Conservation (phyloP, 2,113 vertebrate genomes). For the Muntiacus reevesi region DNA sequence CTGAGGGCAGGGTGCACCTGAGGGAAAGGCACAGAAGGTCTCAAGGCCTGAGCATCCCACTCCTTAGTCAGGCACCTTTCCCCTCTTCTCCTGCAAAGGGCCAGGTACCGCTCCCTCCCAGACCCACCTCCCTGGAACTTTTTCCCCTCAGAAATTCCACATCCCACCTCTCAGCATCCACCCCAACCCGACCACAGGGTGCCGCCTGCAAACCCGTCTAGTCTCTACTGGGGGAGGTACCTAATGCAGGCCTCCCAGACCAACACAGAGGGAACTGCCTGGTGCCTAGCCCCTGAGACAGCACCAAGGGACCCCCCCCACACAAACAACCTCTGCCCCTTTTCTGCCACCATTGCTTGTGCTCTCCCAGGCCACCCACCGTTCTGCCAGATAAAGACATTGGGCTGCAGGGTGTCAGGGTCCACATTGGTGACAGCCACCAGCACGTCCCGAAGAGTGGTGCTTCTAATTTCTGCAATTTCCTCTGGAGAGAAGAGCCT, state of each 20-base stretch:
- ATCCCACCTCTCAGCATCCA: background rate
- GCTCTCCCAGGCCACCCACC: conserved; percentile 77
- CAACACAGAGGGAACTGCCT: background rate
- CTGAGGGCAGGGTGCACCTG: conserved; percentile 90
- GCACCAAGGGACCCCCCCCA: background rate
- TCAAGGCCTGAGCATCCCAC: background rate
- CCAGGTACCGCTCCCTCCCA: background rate
- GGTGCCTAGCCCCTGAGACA: background rate
- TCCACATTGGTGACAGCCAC: conserved; percentile 71
- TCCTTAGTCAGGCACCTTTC: background rate
- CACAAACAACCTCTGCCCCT: background rate
- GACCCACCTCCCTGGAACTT: background rate
- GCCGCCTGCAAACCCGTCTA: background rate
- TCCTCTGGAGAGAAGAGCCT: conserved; percentile 91
- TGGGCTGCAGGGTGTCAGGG: conserved; percentile 77
- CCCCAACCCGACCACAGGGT: background rate
- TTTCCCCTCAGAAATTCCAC: background rate
- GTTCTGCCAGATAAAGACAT: conserved; percentile 85
- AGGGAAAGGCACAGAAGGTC: background rate
- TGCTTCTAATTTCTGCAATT: conserved; percentile 80
- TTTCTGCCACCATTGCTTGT: background rate
- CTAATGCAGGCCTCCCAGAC: background rate
- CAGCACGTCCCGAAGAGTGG: conserved; percentile 84
- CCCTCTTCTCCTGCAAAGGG: background rate
- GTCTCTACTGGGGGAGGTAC: background rate